Conservation (phyloP, 2,888 invertebrate species). For the Galerucella nymphaeae region DNA sequence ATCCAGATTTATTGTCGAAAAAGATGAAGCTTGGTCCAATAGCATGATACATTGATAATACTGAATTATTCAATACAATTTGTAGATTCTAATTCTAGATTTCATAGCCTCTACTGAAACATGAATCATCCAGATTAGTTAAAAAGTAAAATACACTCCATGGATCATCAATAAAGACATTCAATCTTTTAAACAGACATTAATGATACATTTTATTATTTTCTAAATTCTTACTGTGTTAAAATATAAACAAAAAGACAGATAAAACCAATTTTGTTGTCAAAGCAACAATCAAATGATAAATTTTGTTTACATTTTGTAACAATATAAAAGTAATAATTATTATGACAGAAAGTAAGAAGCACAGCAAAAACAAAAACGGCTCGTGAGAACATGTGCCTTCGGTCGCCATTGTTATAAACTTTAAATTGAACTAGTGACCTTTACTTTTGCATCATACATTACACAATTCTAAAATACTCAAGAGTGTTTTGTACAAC, state of each 20-base stretch:
- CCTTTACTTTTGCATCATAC: slow-evolving; percentile 41
- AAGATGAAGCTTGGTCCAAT: no score
- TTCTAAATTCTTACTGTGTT: no score
- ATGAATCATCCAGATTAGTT: no score
- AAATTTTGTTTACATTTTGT: slow-evolving; percentile 26
- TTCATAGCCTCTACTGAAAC: background rate
- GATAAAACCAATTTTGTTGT: slow-evolving; percentile 7
- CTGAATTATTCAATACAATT: no score
- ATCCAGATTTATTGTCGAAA: no score
- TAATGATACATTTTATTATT: no score
- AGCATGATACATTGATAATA: no score
- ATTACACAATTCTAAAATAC: slow-evolving; percentile 25
- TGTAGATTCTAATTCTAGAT: slow-evolving; percentile 11
- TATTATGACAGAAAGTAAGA: slow-evolving; percentile 30
- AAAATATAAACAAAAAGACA: background rate
- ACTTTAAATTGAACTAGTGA: slow-evolving; percentile 41
- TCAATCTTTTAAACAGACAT: no score
- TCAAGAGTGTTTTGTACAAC: background rate
- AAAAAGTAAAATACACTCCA: no score
- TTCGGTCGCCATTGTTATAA: slow-evolving; percentile 36
- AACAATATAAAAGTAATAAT: slow-evolving; percentile 21
- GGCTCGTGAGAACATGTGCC: slow-evolving; percentile 50
- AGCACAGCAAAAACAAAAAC: slow-evolving; percentile 19
- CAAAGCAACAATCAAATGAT: slow-evolving; percentile 16
- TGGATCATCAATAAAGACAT: no score